phyloP scores from a whole-genome alignment of 2,797 vertebrate species.

The Lepus townsendii region DNA sequence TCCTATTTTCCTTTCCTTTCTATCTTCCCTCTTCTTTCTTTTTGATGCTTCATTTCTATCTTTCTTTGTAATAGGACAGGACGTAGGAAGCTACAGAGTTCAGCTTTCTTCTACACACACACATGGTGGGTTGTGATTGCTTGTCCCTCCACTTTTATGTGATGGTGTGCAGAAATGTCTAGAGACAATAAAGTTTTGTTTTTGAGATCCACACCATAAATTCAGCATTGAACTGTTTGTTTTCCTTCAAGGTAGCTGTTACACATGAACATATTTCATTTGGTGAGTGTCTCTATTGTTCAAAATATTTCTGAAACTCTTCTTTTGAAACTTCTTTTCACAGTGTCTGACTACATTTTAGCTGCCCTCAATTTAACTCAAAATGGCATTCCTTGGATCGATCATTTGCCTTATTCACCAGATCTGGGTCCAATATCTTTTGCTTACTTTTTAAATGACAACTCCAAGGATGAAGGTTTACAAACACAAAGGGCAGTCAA shows the following conservation, averaged over 20 bases:
- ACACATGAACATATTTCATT: conserved; percentile 16
- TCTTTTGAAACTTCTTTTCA: conserved; percentile 41
- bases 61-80: not conserved
- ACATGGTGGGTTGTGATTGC: not conserved
- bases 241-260: conserved; percentile 52
- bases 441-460: conserved; percentile 66
- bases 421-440: conserved; percentile 26
- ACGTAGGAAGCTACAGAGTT: not conserved
- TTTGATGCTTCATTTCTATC: not conserved
- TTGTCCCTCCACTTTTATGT: not conserved
- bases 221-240: not conserved
- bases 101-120: not conserved
- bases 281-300: conserved; percentile 26
- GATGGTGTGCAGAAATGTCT: not conserved
- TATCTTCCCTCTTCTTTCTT: not conserved
- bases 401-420: conserved; percentile 39
- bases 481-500: not conserved
- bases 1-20: not conserved
- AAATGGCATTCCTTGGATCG: conserved; percentile 10
- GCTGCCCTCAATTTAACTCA: not conserved
- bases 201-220: conserved; percentile 1
- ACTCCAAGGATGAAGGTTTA: conserved; percentile 36
- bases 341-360: conserved; percentile 7
- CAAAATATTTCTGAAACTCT: conserved; percentile 47
- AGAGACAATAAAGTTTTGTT: not conserved